These are phyloP conservation scores for Phrixothrix hirtus DNA, from an alignment of 2,888 invertebrate species.

Conservation along the genomic window DNA sequence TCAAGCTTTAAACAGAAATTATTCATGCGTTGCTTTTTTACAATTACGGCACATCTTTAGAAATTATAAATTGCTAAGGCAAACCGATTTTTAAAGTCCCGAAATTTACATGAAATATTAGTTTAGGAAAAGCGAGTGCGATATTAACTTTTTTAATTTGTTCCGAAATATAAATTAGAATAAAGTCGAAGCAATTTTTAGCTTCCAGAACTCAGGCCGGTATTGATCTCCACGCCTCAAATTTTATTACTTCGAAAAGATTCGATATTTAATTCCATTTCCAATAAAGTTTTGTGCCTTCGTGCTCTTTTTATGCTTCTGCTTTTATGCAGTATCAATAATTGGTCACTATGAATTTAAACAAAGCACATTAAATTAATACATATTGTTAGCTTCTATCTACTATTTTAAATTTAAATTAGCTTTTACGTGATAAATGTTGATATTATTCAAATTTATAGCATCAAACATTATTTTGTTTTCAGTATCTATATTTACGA, in stretches of 20 bases:
- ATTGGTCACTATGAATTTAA: too few relatives aligned
- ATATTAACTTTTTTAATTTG: constrained; percentile 29
- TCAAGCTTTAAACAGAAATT: constrained; percentile 19
- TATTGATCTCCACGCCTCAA: constrained; percentile 14
- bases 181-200: constrained; percentile 23
- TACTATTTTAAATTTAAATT: too few relatives aligned
- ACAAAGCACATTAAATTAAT: background rate
- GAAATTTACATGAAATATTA: constrained; percentile 29
- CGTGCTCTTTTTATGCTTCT: too few relatives aligned
- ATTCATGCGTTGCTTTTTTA: constrained; percentile 20
- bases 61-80: constrained; percentile 25
- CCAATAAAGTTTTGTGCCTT: background rate
- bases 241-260: constrained; percentile 9
- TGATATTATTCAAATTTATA: too few relatives aligned
- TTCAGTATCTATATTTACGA: too few relatives aligned
- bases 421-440: too few relatives aligned
- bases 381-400: background rate
- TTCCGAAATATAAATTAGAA: constrained; percentile 25
- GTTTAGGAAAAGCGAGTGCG: constrained; percentile 20
- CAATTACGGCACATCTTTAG: constrained; percentile 20
- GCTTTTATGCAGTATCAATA: too few relatives aligned
- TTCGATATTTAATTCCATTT: background rate
- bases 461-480: too few relatives aligned
- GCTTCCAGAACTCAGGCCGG: constrained; percentile 1
- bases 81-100: constrained; percentile 22